Percentiles rank a stretch among this genome's conserved stretches.
Evolutionary conservation across 35 echinoderm and acorn worm species (phyloP).

Genomic region (Heliocidaris erythrogramma): DNA sequence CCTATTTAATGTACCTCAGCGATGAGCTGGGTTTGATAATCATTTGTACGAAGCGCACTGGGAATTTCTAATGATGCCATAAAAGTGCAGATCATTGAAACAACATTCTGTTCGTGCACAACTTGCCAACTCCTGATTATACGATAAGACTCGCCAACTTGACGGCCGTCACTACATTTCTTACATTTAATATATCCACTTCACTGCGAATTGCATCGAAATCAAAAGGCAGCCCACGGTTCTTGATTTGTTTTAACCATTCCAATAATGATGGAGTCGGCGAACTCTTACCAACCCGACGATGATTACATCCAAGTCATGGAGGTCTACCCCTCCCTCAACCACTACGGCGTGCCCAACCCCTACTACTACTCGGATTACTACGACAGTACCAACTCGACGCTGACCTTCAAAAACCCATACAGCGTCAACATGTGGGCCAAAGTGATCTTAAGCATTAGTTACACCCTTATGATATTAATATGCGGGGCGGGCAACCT

Average conservation of each 20-base stretch:
- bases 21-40: background rate
- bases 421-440: constrained; percentile 52
- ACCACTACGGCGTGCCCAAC: background rate
- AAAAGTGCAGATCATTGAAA: background rate
- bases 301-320: background rate
- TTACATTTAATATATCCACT: background rate
- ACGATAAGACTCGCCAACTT: background rate
- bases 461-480: constrained; percentile 72
- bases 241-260: background rate
- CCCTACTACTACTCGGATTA: constrained; percentile 33
- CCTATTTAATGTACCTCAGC: background rate
- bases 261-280: background rate
- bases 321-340: constrained; percentile 26
- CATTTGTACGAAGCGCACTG: background rate
- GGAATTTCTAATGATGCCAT: background rate
- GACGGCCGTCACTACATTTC: background rate
- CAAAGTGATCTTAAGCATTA: constrained; percentile 68
- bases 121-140: background rate
- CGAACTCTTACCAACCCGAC: constrained; percentile 16
- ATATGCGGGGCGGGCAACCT: constrained; percentile 92
- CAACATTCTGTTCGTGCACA: background rate
- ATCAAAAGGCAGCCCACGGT: background rate
- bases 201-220: background rate
- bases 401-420: background rate
- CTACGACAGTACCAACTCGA: background rate